Evolutionary conservation across 2,888 invertebrate species (phyloP), one percentile per base, ranked within the genome.

Genomic region (Tribolium freemani): DNA sequence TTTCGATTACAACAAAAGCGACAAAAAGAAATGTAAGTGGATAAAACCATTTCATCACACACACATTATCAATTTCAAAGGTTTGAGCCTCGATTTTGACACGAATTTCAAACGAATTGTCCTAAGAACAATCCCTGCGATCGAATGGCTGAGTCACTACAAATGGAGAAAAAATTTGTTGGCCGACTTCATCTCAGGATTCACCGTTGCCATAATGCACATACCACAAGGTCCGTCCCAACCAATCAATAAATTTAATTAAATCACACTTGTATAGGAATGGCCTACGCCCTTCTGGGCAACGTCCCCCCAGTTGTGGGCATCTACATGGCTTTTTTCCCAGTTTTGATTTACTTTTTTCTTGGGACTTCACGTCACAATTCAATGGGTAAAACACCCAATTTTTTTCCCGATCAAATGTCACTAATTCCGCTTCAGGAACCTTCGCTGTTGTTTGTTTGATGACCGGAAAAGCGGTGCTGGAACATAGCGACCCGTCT

Each of bases 381-480:
- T 73, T 87, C 87, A 8, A 85, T 87, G 85, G 87, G 87, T 86
- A 80, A 76, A 77, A 1, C 5, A 3, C 48, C 10, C 6, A 48
- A 16, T 45, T 1, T 1, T 16, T 11, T 10, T 45, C 45, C n/a
- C 45, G 11, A 6, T 1, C 3, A 45, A 45, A 45, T 10, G 3
- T 45, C n/a, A 5, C 26, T 5, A 45, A 45, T 3, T 45, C 8
- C 8, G 38, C 8, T 83, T 73, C 73, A 91, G 91, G 94, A 48
- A 94, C 94, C 0, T 94, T 95, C 87, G 96, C 97, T 6, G 93
- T 98, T 0, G 91, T 94, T 60, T 94, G 95, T 84, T 89, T 98
- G 72, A 97, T 98, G 96, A 92, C 95, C 3, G 96, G 96, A 61
- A 94, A 94, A 88, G 91, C 93, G 6, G 93, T 94, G 9, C 82